phyloP scores from a whole-genome alignment of 2,797 vertebrate genomes.

The Carcharodon carcharias region DNA sequence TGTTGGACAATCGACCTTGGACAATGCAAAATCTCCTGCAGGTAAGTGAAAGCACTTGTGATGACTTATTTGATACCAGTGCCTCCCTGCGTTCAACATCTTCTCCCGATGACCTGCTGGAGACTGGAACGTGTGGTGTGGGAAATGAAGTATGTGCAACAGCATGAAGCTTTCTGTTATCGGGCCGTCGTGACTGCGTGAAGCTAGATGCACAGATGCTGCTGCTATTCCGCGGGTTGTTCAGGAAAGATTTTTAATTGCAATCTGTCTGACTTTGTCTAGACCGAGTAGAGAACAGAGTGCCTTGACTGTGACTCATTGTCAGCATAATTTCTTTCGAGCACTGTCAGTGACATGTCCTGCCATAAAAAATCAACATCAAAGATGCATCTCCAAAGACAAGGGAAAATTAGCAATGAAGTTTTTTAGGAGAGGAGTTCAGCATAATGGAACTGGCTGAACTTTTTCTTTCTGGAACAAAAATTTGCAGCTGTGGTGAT shows the following conservation, averaged over 20 bases:
- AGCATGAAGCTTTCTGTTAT: not conserved
- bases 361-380: not conserved
- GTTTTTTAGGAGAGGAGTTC: not conserved
- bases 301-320: not conserved
- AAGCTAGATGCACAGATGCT: slow-evolving; percentile 20
- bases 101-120: not conserved
- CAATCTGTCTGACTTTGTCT: not conserved
- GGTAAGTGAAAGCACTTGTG: not conserved
- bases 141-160: not conserved
- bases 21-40: not conserved
- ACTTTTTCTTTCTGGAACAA: not conserved
- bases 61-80: not conserved
- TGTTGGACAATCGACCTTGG: not conserved
- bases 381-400: not conserved
- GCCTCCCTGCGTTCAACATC: not conserved
- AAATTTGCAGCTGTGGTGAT: not conserved
- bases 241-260: not conserved
- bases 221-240: not conserved
- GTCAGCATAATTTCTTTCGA: not conserved
- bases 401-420: not conserved
- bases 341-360: not conserved
- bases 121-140: not conserved
- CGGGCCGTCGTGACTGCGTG: not conserved
- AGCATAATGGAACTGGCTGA: not conserved
- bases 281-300: not conserved